A percentile compares a stretch with the other conserved stretches of the same genome.
These are phyloP conservation scores for Margaritifera margaritifera DNA, from an alignment of 2,888 invertebrate genomes.

Conservation along the genomic window DNA sequence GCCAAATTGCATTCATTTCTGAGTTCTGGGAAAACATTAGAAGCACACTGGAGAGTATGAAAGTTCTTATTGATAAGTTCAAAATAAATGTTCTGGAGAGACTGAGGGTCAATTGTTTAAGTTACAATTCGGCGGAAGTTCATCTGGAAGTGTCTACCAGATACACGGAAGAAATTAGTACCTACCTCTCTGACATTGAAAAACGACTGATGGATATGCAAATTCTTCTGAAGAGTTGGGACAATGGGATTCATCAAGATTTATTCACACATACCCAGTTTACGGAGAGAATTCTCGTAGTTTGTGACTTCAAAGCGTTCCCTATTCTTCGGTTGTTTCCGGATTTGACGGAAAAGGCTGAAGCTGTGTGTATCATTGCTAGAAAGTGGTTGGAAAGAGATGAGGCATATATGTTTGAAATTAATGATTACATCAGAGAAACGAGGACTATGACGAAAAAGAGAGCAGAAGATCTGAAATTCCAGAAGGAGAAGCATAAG, in stretches of 20 bases:
- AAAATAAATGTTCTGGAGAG: constrained; percentile 58
- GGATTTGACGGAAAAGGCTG: constrained; percentile 63
- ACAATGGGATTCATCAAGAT: constrained; percentile 58
- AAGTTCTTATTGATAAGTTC: constrained; percentile 54
- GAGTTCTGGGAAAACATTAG: constrained; percentile 66
- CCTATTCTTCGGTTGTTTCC: constrained; percentile 65
- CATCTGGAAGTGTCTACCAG: constrained; percentile 56
- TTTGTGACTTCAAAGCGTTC: constrained; percentile 67
- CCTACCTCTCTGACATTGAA: constrained; percentile 54
- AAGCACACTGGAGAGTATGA: constrained; percentile 48
- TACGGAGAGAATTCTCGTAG: constrained; percentile 57
- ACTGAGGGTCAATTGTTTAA: constrained; percentile 60
- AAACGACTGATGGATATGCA: constrained; percentile 48
- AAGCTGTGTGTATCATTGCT: constrained; percentile 53
- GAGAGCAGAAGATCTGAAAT: constrained; percentile 56
- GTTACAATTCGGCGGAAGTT: constrained; percentile 54
- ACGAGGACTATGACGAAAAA: constrained; percentile 55
- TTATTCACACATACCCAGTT: constrained; percentile 59
- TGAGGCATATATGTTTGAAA: constrained; percentile 66
- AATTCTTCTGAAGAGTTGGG: constrained; percentile 57
- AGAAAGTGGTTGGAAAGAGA: constrained; percentile 66
- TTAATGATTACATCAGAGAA: constrained; percentile 64
- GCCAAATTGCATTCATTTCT: constrained; percentile 54
- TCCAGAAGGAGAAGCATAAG: constrained; percentile 62
- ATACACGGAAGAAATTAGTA: constrained; percentile 59